Base-by-base conservation (phyloP, 2,797 vertebrate species). In the Sarcophilus harrisii region DNA sequence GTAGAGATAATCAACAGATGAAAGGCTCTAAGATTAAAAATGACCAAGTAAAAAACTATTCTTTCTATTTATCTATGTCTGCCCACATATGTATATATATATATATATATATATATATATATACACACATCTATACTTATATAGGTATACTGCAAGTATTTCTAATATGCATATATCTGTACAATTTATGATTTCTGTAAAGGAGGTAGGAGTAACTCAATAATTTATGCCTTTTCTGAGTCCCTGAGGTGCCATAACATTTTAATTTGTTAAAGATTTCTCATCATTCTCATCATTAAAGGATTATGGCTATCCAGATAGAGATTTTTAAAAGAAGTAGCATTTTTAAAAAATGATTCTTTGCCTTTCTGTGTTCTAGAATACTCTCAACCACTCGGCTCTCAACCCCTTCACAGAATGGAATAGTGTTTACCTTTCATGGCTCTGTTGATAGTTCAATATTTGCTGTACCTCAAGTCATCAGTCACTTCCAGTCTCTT, bases 271-370 rank as follows among this genome's bases (percentile, higher is more conserved):
- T 32, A 57, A 95, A 28, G 6, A 4, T 90, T 91, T 60, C 54
- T 38, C 94, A 21, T 57, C 91, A 58, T 52, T 94, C 52, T 52
- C 52, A 89, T 0, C 54, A 16, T 57, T 58, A 93, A 91, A 96
- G 96, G 66, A 92, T 57, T 14, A 1, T 95, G 32, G 49, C 90
- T 91, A 94, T 59, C 54, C 81, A 93, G 58, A n/a, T 54, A 92
- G 57, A 95, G 45, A 58, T 38, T 92, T 92, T 96, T 91, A 92
- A 96, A 94, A 55, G 92, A 87, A 49, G 38, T 49, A 4, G 21
- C 21, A 49, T 6, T 87, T 90, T n/a, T 38, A 14, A 92, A 60
- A n/a, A 30, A 93, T 95, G 52, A 52, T 14, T 60, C 14, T 30
- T 95, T 93, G 45, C 8, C 59, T 93, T 93, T 94, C 62, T 57